These are phyloP conservation scores for Sesia apiformis DNA, from an alignment of 2,888 invertebrate species.

Conservation along the genomic window DNA sequence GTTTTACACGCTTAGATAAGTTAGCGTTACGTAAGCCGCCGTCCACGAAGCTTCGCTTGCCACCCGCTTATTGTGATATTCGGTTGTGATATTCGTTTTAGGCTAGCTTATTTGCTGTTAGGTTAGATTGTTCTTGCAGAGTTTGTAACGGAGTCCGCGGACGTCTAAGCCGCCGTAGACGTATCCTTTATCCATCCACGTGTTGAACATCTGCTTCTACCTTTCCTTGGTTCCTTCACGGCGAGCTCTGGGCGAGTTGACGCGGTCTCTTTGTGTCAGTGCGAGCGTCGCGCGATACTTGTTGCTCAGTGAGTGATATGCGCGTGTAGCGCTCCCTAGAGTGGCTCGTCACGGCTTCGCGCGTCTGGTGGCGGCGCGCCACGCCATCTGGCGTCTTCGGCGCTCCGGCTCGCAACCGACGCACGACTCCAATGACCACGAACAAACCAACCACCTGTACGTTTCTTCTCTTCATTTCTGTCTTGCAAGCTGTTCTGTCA, in stretches of 20 bases:
- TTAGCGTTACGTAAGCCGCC: conserved; percentile 69
- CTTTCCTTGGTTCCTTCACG: conserved; percentile 10
- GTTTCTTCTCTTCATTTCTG: conserved; percentile 44
- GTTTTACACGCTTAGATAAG: conserved; percentile 61
- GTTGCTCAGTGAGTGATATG: conserved; percentile 51
- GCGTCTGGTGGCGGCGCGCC: conserved; percentile 81
- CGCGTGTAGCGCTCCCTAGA: conserved; percentile 58
- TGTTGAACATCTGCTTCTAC: conserved; percentile 20
- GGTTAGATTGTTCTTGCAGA: conserved; percentile 9
- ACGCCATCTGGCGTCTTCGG: conserved; percentile 81
- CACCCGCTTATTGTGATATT: conserved; percentile 69
- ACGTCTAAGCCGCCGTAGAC: conserved; percentile 35
- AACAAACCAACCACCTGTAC: conserved; percentile 73
- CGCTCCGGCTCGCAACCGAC: conserved; percentile 70
- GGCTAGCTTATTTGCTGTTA: conserved; percentile 63
- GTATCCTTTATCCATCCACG: conserved; percentile 19
- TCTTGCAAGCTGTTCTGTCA: conserved; percentile 14
- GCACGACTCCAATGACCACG: conserved; percentile 67
- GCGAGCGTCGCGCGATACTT: conserved; percentile 32
- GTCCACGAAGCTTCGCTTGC: conserved; percentile 73
- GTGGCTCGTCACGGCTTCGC: conserved; percentile 82
- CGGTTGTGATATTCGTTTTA: conserved; percentile 69
- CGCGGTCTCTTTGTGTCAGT: conserved; percentile 14
- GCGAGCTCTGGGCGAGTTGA: conserved; percentile 26
- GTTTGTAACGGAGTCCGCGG: conserved; percentile 34